Evolutionary conservation across 2,797 vertebrate genomes (phyloP).

Genomic region (Merluccius polli): DNA sequence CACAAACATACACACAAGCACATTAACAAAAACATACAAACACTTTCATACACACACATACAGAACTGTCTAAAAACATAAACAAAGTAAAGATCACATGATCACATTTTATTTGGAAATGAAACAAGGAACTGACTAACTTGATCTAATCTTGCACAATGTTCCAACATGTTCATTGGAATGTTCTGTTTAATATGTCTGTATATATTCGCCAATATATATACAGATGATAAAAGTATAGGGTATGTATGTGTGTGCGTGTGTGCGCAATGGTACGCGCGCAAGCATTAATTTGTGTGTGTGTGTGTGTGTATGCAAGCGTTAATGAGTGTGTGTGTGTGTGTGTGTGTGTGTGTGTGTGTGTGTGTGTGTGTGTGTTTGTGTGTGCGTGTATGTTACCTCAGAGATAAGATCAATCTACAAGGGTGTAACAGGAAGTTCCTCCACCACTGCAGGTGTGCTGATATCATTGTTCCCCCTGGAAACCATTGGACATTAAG

Average conservation of each 20-base stretch:
- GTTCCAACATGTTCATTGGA: too few relatives aligned
- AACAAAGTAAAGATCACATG: too few relatives aligned
- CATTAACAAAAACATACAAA: slow-evolving; percentile 10
- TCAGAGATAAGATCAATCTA: slow-evolving; percentile 28
- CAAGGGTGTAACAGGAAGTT: slow-evolving; percentile 58
- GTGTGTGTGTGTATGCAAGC: not conserved
- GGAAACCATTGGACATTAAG: slow-evolving; percentile 47
- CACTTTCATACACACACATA: not conserved
- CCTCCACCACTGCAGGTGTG: slow-evolving; percentile 29
- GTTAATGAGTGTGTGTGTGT: not conserved
- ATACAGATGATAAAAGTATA: not conserved
- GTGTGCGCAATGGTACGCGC: not conserved
- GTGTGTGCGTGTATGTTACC: not conserved
- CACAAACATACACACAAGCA: not conserved
- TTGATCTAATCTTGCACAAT: too few relatives aligned
- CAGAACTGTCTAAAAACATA: not conserved
- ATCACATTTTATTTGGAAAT: too few relatives aligned
- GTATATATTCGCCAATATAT: not conserved
- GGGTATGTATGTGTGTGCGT: not conserved
- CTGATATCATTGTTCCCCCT: slow-evolving; percentile 67
- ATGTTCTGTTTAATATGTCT: not conserved
- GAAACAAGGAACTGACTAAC: too few relatives aligned
- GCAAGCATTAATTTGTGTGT: slow-evolving; percentile 2
- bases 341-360: slow-evolving; percentile 2
- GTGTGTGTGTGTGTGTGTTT: not conserved